Conservation (phyloP, 2,113 vertebrate species). For the Trichechus manatus region DNA sequence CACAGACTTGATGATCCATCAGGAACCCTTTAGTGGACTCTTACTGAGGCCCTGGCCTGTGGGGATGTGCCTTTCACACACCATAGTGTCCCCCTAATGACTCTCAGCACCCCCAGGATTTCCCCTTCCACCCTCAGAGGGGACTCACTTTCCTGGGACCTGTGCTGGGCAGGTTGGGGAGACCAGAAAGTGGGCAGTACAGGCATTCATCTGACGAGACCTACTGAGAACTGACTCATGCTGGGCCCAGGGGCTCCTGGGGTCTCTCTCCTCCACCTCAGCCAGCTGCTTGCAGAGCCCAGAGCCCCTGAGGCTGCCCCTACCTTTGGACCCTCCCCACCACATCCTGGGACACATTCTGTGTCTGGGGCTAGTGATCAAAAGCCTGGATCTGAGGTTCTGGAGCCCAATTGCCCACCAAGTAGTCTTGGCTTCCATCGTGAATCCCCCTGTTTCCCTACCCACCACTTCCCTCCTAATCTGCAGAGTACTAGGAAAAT, state of each 20-base stretch:
- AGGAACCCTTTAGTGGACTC: neutral
- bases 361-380: neutral
- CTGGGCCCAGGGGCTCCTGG: neutral
- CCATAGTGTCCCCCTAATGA: neutral
- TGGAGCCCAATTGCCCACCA: neutral
- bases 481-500: slow-evolving; percentile 40
- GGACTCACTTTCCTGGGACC: neutral
- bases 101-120: neutral
- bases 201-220: neutral
- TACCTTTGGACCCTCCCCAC: neutral
- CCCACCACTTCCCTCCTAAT: neutral
- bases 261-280: neutral
- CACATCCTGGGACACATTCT: neutral
- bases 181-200: neutral
- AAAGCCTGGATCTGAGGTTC: neutral
- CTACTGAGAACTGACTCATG: rapidly evolving
- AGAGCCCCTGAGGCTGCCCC: neutral
- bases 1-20: neutral
- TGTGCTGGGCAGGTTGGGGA: neutral
- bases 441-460: neutral
- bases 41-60: neutral
- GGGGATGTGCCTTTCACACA: too few species aligned
- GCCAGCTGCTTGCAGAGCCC: neutral
- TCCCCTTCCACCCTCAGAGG: neutral
- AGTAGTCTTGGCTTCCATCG: neutral